Evolutionary conservation across 1,140 invertebrate genomes (phyloP), one percentile per base, ranked within the genome.

Genomic region (Octopus sinensis): DNA sequence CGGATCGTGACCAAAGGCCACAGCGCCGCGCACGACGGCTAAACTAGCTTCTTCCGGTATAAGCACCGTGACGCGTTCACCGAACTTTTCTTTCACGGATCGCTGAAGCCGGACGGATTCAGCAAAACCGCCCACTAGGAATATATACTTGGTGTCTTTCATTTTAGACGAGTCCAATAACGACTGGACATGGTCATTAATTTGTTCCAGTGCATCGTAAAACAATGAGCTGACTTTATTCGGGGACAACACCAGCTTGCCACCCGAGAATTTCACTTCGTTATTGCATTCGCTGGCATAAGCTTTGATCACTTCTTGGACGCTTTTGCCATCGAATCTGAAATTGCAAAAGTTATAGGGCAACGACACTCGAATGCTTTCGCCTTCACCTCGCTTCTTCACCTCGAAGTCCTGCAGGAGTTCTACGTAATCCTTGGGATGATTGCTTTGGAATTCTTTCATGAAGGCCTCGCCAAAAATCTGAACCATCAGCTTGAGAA

Each of bases 81-180:
- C 85, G 85, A 93, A 93, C 51, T 89, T 87, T 51, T 89, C 87
- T 75, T 91, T 87, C 6, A 93, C 89, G 81, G 91, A 90, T 56
- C 89, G 88, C 88, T 93, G 93, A 9, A 93, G 88, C 43, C 93
- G 89, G 71, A 90, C 88, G 0, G 92, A 93, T 85, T 93, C 93
- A 5, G 93, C 91, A 86, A 93, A 93, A 12, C 93, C 93, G 62
- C 93, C 93, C 56, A 93, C 93, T 17, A 93, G 87, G 86, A 93
- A 93, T 78, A 93, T 89, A 83, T 92, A 92, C 53, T 90, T 88
- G 5, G 93, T 87, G 43, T 90, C 90, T 84, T 88, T 88, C 56
- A 87, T 81, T 83, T 87, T 88, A 6, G 87, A 85, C 78, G 85
- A 87, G 17, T 86, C 81, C 43, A 89, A 83, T 10, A 88, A 80